Evolutionary conservation across 2,797 vertebrate genomes (phyloP).

Genomic region (Odontamblyopus lacepedii): DNA sequence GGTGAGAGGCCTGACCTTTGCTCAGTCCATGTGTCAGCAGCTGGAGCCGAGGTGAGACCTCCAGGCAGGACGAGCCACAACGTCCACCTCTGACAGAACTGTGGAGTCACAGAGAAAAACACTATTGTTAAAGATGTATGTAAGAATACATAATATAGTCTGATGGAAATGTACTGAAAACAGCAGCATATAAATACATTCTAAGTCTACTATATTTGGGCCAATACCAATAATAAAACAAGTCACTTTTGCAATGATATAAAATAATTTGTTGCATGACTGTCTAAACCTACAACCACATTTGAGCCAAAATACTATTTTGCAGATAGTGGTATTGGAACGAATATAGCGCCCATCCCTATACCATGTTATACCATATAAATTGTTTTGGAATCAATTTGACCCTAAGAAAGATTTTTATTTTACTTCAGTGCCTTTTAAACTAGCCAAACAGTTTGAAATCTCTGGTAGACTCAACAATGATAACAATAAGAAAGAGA

Average conservation of each 20-base stretch:
- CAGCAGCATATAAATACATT: too few species aligned
- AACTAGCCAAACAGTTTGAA: background rate
- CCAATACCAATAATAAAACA: too few species aligned
- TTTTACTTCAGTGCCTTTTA: background rate
- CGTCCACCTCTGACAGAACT: constrained; percentile 19
- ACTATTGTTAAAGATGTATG: background rate
- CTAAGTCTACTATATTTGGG: too few species aligned
- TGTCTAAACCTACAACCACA: too few species aligned
- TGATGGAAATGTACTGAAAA: too few species aligned
- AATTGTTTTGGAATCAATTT: background rate
- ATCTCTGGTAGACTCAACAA: constrained; percentile 5
- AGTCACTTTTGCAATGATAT: too few species aligned
- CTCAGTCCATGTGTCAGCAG: constrained; percentile 37
- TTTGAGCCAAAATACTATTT: too few species aligned
- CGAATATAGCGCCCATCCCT: too few species aligned
- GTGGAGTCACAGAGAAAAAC: background rate
- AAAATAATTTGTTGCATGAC: too few species aligned
- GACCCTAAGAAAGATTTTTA: background rate
- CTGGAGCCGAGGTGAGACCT: constrained; percentile 43
- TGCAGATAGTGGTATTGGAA: too few species aligned
- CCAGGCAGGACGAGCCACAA: constrained; percentile 36
- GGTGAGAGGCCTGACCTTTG: constrained; percentile 72
- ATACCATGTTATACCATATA: too few species aligned
- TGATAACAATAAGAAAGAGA: background rate
- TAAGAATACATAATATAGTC: background rate